Evolutionary conservation across 1,140 invertebrate species (phyloP), one percentile per base, ranked within the genome.

Genomic region (Agrilus planipennis): DNA sequence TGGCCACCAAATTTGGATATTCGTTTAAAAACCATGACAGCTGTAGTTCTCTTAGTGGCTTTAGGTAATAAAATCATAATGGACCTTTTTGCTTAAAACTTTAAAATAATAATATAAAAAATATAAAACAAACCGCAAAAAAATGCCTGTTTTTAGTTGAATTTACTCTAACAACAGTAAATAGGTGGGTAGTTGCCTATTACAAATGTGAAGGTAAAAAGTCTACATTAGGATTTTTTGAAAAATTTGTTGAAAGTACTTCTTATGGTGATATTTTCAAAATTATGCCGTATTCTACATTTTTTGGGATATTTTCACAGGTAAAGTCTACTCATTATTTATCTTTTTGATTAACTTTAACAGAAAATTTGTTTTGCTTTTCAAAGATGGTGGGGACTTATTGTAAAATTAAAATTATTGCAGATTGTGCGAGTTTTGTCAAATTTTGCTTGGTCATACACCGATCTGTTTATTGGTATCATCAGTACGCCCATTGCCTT

Each of bases 381-480:
- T n/a, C n/a, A n/a, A n/a, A n/a, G n/a, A n/a, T n/a, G n/a, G n/a
- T n/a, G n/a, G n/a, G n/a, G n/a, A n/a, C n/a, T n/a, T n/a, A n/a
- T n/a, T n/a, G n/a, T n/a, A n/a, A n/a, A n/a, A n/a, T n/a, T n/a
- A n/a, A n/a, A n/a, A n/a, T 31, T 14, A 36, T 49, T 52, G 39
- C 22, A 53, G 48, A 32, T 47, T 4, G 28, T 45, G 14, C 39
- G 16, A 2, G 21, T 47, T 15, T 44, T 44, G 22, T 28, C 40
- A 9, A 42, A 39, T 14, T 30, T 54, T 14, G 41, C 34, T 34
- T 50, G 45, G 47, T 41, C 47, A 3, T 43, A 47, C 10, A 54
- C 51, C 27, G 50, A 54, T 45, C 28, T 54, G 21, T 54, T 54
- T 41, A 49, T 54, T 20, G 50, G 51, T 9, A 16, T 54, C 22